Evolutionary conservation across 2,113 vertebrate species (phyloP), one percentile per base, ranked within the genome.

Genomic region (Brachyhypopomus occidentalis): DNA sequence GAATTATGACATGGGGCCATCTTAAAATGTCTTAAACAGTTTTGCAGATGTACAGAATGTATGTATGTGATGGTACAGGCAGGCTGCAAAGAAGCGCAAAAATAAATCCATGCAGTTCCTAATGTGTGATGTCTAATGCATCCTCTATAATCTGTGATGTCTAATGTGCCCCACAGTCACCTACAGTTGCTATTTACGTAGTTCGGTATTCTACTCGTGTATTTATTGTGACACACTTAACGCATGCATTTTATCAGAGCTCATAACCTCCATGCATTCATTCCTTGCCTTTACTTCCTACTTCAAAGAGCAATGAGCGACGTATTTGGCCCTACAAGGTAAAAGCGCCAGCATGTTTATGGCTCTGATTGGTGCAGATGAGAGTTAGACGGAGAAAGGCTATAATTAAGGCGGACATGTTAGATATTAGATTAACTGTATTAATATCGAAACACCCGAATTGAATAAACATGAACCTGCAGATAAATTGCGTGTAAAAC

Each of bases 371-470:
- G 75, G 63, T 72, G 73, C 70, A 60, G 83, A 81, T 77, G 78
- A 76, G 56, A 63, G 78, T 77, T 79, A 72, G 72, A 38, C 25
- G 67, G 83, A 80, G 79, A 84, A 88, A 83, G 84, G 80, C 81
- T 86, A 78, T 88, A 92, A 94, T 92, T 91, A 93, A 86, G 84
- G 87, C 70, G 87, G 91, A 88, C 88, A 87, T 86, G 87, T 89
- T 89, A 85, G 86, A 91, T 88, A 89, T 89, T 81, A 85, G 87
- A 92, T 93, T 91, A 94, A 88, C 84, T 86, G 86, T 81, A 85
- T 90, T 91, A 90, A 91, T 91, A 92, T 90, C 86, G 87, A 92
- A 91, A 90, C 91, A 91, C 86, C 83, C 79, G 77, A 90, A 91
- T 85, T 88, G 83, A 92, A 91, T 90, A 91, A 89, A 90, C 87